These are phyloP conservation scores for Calephelis virginiensis DNA, from an alignment of 1,140 invertebrate species.

Conservation along the genomic window DNA sequence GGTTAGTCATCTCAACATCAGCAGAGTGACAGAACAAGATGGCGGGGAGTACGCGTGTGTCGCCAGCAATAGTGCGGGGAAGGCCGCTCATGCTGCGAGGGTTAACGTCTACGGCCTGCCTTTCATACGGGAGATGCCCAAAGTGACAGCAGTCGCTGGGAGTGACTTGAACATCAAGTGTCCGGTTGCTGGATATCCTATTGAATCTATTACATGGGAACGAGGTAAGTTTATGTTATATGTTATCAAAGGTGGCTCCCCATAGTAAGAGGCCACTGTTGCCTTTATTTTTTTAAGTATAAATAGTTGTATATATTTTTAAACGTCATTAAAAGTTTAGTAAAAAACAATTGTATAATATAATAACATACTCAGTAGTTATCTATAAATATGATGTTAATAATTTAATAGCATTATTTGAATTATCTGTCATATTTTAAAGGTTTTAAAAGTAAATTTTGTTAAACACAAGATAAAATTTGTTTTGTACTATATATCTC, in stretches of 20 bases:
- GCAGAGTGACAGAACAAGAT: constrained; percentile 91
- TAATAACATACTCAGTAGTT: no score
- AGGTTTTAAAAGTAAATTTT: no score
- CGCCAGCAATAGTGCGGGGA: constrained; percentile 89
- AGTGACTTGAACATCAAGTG: constrained; percentile 92
- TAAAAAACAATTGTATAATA: no score
- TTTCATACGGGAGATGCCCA: constrained; percentile 93
- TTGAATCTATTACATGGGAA: constrained; percentile 93
- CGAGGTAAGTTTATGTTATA: constrained; percentile 81
- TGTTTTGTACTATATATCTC: no score
- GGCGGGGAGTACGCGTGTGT: constrained; percentile 94
- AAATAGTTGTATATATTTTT: not conserved
- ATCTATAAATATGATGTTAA: no score
- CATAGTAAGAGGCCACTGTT: no score
- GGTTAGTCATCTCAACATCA: constrained; percentile 96
- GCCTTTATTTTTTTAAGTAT: no score
- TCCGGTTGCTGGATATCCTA: constrained; percentile 95
- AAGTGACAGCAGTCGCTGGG: constrained; percentile 93
- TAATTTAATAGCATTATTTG: no score
- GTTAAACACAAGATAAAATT: no score
- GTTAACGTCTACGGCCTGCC: constrained; percentile 95
- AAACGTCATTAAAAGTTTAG: no score
- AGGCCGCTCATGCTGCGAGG: constrained; percentile 87
- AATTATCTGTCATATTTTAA: no score
- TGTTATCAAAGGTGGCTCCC: no score